phyloP scores from a whole-genome alignment of 2,797 vertebrate species.

The Betta splendens region DNA sequence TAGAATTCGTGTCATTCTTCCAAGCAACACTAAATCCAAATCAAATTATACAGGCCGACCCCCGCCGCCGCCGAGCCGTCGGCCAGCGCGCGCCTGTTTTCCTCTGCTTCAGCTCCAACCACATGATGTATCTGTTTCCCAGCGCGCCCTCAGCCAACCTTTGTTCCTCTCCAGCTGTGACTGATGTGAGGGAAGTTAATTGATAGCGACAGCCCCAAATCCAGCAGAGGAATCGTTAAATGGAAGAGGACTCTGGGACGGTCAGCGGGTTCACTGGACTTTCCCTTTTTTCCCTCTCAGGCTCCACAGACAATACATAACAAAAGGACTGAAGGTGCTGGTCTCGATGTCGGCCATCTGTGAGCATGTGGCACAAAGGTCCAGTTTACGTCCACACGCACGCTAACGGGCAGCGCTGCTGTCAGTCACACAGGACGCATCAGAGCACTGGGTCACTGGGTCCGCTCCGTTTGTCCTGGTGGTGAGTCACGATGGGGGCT shows the following conservation, averaged over 20 bases:
- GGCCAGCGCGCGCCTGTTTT: not conserved
- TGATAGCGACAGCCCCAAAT: conserved; percentile 52
- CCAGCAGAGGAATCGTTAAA: conserved; percentile 47
- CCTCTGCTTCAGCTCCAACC: conserved; percentile 5
- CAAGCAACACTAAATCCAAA: conserved; percentile 77
- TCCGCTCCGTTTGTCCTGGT: conserved; percentile 19
- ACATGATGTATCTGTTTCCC: conserved; percentile 15
- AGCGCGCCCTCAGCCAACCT: conserved; percentile 22
- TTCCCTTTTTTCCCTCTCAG: conserved; percentile 9
- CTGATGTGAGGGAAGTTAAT: conserved; percentile 53
- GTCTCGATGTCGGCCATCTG: conserved; percentile 13
- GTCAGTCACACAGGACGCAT: not conserved
- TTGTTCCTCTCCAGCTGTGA: conserved; percentile 66
- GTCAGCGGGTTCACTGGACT: conserved; percentile 32
- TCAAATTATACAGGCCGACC: conserved; percentile 70
- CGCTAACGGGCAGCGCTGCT: too few species aligned
- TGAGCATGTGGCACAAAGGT: too few species aligned
- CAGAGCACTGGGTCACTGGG: conserved; percentile 29
- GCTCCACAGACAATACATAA: not conserved
- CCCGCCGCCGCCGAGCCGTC: conserved; percentile 21
- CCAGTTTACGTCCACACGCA: too few species aligned
- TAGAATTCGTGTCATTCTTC: conserved; percentile 79
- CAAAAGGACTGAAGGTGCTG: not conserved
- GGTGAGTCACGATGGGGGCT: conserved; percentile 13
- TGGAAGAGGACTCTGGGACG: conserved; percentile 36